Base-by-base conservation (phyloP, 2,888 invertebrate genomes). In the Caenorhabditis sp. region DNA sequence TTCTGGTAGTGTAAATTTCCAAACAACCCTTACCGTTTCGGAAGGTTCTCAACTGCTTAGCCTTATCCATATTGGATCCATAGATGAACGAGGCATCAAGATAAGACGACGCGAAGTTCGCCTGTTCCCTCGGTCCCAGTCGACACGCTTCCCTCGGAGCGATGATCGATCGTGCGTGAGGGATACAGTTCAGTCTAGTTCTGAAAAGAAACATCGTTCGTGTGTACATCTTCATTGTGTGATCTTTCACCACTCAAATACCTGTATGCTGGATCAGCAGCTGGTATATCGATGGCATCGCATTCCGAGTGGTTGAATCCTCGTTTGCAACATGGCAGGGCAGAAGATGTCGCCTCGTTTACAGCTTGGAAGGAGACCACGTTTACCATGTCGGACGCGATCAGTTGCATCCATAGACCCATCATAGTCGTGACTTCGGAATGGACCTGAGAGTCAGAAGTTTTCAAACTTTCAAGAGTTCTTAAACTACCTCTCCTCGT, bases 91-190 rank as follows among this genome's bases (percentile, higher is more conserved):
- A 96, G 6, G 85, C 92, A 76, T 92, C 92, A 72, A 97, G 93
- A 93, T 95, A 97, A 0, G 96, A 96, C 0, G 97, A 96, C 92
- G 97, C 97, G 92, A 97, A 96, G 93, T 98, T 97, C 19, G 96
- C 95, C 93, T 97, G 97, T 90, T 97, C 97, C 80, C 97, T 91
- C 49, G 93, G 93, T 0, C 88, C 89, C 26, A 87, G 58, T 28
- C 69, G 80, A 80, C 91, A 91, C 41, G 89, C 82, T 47, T 87
- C 80, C 16, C 87, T 81, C 6, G 90, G 88, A 49, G 91, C 89
- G 10, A 91, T 87, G 22, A 90, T 83, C 1, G 90, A 90, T 28
- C 91, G 80, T 1, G 90, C 59, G 47, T 90, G 90, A 16, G 89
- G 88, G 41, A 90, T 82, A 73, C 90, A 90, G 51, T 82, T 86